phyloP scores from a whole-genome alignment of 92 coral and sea anemone genomes.

The Desmophyllum pertusum region DNA sequence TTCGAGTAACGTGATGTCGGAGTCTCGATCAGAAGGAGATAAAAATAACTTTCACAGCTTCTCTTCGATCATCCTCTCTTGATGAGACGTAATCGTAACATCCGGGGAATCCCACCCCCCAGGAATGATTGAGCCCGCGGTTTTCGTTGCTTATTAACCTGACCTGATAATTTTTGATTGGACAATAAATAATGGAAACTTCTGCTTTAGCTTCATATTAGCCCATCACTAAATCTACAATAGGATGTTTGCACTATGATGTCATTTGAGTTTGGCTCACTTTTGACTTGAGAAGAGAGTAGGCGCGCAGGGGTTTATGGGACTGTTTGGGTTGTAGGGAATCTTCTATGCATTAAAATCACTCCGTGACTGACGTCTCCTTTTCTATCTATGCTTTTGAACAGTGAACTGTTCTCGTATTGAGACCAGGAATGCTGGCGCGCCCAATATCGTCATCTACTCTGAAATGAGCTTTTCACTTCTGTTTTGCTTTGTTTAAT shows the following conservation, averaged over 20 bases:
- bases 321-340: neutral
- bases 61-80: no score
- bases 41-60: no score
- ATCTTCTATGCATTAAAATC: no score
- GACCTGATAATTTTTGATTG: neutral
- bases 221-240: neutral
- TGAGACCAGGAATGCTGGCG: no score
- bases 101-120: neutral
- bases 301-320: neutral
- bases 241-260: neutral
- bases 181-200: slow-evolving; percentile 18
- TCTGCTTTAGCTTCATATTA: neutral
- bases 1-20: no score
- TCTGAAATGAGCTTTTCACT: neutral
- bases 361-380: no score
- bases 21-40: no score
- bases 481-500: neutral
- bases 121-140: neutral
- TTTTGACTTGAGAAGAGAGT: neutral
- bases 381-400: no score
- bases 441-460: neutral
- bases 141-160: neutral
- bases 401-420: no score
- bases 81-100: no score
- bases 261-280: neutral